Evolutionary conservation across 92 coral and sea anemone genomes (phyloP).

Genomic region (Paragorgia papillata): DNA sequence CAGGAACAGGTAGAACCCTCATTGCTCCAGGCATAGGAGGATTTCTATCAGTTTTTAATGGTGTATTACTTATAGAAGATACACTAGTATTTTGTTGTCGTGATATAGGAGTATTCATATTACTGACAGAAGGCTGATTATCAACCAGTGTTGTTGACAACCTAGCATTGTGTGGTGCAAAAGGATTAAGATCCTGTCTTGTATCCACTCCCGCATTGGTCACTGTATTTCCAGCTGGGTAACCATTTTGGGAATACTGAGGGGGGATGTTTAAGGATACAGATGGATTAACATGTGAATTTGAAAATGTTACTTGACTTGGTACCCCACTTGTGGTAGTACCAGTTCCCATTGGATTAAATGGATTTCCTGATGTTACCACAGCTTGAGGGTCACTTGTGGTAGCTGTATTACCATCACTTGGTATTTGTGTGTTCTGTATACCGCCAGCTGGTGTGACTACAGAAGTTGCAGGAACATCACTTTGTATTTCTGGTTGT

Average conservation of each 20-base stretch:
- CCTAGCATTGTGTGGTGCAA: background rate
- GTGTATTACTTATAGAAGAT: background rate
- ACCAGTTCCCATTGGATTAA: background rate
- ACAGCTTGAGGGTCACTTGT: background rate
- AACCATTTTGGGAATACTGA: background rate
- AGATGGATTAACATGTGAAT: background rate
- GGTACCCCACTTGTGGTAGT: background rate
- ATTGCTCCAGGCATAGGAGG: conserved; percentile 24
- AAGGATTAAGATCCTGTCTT: background rate
- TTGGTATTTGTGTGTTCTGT: background rate
- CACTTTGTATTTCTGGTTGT: conserved; percentile 53
- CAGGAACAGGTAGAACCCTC: conserved; percentile 23
- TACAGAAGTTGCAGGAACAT: conserved; percentile 10
- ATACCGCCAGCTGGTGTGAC: background rate
- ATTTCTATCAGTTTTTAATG: background rate
- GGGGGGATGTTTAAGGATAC: background rate
- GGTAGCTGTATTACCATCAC: background rate
- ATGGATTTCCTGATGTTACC: background rate
- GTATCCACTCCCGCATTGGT: background rate
- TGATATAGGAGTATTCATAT: background rate
- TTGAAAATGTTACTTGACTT: background rate
- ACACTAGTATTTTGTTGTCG: background rate
- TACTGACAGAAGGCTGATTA: background rate
- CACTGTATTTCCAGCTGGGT: background rate
- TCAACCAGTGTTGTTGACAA: background rate